Evolutionary conservation across 2,888 invertebrate species (phyloP).

Genomic region (Phortica okadai): DNA sequence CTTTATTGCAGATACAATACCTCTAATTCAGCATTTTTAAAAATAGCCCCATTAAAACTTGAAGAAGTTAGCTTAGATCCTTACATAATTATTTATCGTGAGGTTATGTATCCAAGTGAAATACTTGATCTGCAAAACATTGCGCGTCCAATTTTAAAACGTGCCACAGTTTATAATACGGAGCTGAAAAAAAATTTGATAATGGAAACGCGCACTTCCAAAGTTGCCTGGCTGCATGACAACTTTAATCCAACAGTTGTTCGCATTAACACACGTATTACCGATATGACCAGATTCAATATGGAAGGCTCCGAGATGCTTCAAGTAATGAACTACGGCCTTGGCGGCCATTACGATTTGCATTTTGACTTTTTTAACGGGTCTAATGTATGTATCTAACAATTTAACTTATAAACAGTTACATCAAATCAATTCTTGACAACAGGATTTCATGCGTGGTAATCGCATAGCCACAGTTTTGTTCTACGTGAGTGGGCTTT

Average conservation of each 20-base stretch:
- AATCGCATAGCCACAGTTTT: slow-evolving; percentile 74
- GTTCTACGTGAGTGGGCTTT: slow-evolving; percentile 70
- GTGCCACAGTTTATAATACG: slow-evolving; percentile 64
- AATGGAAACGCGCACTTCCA: slow-evolving; percentile 65
- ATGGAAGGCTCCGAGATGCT: slow-evolving; percentile 64
- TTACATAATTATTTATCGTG: slow-evolving; percentile 70
- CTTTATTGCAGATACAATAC: slow-evolving; percentile 68
- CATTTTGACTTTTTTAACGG: slow-evolving; percentile 65
- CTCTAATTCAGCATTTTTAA: slow-evolving; percentile 63
- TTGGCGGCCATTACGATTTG: slow-evolving; percentile 71
- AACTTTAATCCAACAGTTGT: slow-evolving; percentile 45
- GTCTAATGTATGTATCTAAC: slow-evolving; percentile 50
- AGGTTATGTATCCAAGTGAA: slow-evolving; percentile 63
- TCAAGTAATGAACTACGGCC: slow-evolving; percentile 73
- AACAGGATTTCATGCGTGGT: slow-evolving; percentile 48
- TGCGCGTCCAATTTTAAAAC: slow-evolving; percentile 58
- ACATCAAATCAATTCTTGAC: neutral
- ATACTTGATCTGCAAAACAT: slow-evolving; percentile 59
- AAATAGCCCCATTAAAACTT: slow-evolving; percentile 71
- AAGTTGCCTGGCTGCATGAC: slow-evolving; percentile 69
- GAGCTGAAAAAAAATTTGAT: slow-evolving; percentile 34
- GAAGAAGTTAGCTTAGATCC: slow-evolving; percentile 66
- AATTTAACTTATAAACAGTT: neutral
- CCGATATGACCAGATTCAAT: slow-evolving; percentile 70
- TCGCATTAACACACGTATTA: slow-evolving; percentile 61